Conservation (phyloP, 1,140 invertebrate genomes). For the Drosophila takahashii region DNA sequence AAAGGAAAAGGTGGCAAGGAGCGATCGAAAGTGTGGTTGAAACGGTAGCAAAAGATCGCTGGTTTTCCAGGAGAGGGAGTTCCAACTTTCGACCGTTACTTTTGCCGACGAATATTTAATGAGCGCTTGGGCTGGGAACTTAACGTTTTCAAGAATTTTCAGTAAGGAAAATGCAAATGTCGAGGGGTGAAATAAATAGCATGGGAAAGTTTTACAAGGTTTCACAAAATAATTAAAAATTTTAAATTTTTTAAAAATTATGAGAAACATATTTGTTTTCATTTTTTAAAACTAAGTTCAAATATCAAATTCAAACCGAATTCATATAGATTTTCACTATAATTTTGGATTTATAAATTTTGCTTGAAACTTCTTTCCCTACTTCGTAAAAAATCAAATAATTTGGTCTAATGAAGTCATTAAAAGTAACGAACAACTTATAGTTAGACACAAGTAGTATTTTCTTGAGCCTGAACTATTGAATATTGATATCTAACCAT, state of each 20-base stretch:
- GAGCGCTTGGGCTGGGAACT: slow-evolving; percentile 13
- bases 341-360: no score
- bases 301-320: no score
- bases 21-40: slow-evolving; percentile 32
- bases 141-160: slow-evolving; percentile 23
- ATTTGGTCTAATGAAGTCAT: no score
- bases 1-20: slow-evolving; percentile 25
- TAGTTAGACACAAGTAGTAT: not conserved
- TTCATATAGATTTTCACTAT: no score
- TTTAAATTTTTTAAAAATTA: no score
- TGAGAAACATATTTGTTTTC: not conserved
- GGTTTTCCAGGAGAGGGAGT: slow-evolving; percentile 14
- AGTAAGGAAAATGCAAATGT: slow-evolving; percentile 30
- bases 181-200: not conserved
- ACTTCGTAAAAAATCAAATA: no score
- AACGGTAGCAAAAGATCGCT: slow-evolving; percentile 31
- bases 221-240: not conserved
- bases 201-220: slow-evolving; percentile 11
- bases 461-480: not conserved
- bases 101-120: slow-evolving; percentile 42
- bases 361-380: no score
- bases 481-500: not conserved
- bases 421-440: not conserved
- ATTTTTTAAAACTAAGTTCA: no score
- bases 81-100: slow-evolving; percentile 27